Evolutionary conservation across 2,888 invertebrate genomes (phyloP).

Genomic region (Gymnocheta viridis): DNA sequence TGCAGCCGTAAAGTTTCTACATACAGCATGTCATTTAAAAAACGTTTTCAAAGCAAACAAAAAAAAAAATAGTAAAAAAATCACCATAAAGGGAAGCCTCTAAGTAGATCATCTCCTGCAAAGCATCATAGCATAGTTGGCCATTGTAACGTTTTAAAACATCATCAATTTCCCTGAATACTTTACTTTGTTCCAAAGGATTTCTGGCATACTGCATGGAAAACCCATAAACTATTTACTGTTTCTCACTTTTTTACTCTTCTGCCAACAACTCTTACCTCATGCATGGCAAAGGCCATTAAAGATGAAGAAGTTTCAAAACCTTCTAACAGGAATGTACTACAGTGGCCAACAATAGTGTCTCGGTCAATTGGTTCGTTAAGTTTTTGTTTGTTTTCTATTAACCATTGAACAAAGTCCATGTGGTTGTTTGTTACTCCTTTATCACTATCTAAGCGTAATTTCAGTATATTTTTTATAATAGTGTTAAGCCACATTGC

Average conservation of each 20-base stretch:
- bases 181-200: constrained; percentile 69
- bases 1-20: constrained; percentile 76
- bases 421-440: not conserved
- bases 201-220: constrained; percentile 69
- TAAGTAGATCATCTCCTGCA: constrained; percentile 73
- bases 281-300: constrained; percentile 75
- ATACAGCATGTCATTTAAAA: not conserved
- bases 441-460: constrained; percentile 45
- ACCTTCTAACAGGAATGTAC: constrained; percentile 76
- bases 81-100: constrained; percentile 75
- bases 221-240: not conserved
- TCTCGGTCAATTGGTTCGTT: constrained; percentile 69
- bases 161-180: constrained; percentile 74
- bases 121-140: constrained; percentile 70
- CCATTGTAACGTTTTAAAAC: constrained; percentile 70
- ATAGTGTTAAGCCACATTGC: constrained; percentile 73
- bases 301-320: constrained; percentile 77
- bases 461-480: constrained; percentile 67
- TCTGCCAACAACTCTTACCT: constrained; percentile 67
- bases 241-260: not conserved
- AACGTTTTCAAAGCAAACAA: not conserved
- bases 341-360: constrained; percentile 74
- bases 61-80: not conserved
- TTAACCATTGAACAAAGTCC: constrained; percentile 75
- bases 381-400: constrained; percentile 71